These are phyloP conservation scores for Sminthurinus aureus DNA, from an alignment of 2,888 invertebrate genomes.

Conservation along the genomic window DNA sequence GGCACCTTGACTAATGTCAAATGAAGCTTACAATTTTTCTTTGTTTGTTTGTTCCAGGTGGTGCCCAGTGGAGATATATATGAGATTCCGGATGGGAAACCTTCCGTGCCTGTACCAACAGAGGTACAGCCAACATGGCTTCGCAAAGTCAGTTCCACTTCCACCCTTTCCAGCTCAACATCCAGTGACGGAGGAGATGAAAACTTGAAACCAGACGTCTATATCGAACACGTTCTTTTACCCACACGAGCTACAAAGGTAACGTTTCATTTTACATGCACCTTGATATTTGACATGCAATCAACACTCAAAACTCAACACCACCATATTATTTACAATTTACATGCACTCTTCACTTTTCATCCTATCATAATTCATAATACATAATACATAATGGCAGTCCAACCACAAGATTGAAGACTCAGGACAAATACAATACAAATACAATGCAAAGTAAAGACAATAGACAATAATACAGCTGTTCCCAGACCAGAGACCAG, in stretches of 20 bases:
- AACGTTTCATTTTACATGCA: neutral
- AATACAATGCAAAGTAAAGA: too few species aligned
- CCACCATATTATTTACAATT: neutral
- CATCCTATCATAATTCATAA: neutral
- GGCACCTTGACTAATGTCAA: neutral
- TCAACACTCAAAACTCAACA: too few species aligned
- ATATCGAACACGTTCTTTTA: slow-evolving; percentile 58
- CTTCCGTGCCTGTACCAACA: slow-evolving; percentile 54
- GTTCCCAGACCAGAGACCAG: too few species aligned
- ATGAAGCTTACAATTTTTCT: neutral
- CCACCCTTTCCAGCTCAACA: neutral
- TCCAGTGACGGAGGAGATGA: slow-evolving; percentile 51
- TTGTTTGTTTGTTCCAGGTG: slow-evolving; percentile 17
- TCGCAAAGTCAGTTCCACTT: slow-evolving; percentile 49
- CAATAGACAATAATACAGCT: too few species aligned
- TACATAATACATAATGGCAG: too few species aligned
- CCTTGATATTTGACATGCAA: neutral
- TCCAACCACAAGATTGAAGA: too few species aligned
- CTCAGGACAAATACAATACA: too few species aligned
- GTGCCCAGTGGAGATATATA: slow-evolving; percentile 51
- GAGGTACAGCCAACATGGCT: slow-evolving; percentile 56
- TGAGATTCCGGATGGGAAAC: slow-evolving; percentile 59
- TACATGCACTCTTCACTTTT: neutral
- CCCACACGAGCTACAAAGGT: slow-evolving; percentile 60
- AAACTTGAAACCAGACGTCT: slow-evolving; percentile 58